A percentile compares a stretch with the other conserved stretches of the same genome.
These are phyloP conservation scores for Ctenopoma kingsleyae DNA, from an alignment of 2,797 vertebrate species.

Conservation along the genomic window DNA sequence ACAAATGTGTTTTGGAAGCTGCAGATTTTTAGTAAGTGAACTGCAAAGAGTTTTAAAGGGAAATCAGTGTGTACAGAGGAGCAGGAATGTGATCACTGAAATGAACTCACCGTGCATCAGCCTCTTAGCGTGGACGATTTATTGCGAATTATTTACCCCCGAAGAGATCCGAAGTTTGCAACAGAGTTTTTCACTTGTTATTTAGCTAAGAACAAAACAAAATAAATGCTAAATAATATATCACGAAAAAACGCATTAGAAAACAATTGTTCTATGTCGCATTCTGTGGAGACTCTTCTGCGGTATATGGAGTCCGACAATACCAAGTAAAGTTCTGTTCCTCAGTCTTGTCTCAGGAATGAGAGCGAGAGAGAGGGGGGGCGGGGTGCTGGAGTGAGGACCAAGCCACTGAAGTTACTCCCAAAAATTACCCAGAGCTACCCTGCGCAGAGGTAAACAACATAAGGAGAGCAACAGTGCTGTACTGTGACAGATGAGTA, in stretches of 20 bases:
- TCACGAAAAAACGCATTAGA: not conserved
- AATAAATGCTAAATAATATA: not conserved
- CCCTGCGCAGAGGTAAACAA: slow-evolving; percentile 44
- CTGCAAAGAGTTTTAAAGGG: not conserved
- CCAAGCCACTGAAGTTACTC: slow-evolving; percentile 47
- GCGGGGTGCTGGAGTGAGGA: slow-evolving; percentile 15
- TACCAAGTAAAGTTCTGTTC: slow-evolving; percentile 15
- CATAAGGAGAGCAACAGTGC: not conserved
- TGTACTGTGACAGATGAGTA: not conserved
- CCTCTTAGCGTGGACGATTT: slow-evolving; percentile 19
- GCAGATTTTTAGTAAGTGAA: not conserved
- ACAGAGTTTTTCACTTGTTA: slow-evolving; percentile 12
- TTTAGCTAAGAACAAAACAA: slow-evolving; percentile 5
- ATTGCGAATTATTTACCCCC: slow-evolving; percentile 13
- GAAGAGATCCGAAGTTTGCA: slow-evolving; percentile 37
- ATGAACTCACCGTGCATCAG: slow-evolving; percentile 57
- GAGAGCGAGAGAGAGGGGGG: slow-evolving; percentile 7
- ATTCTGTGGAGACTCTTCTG: slow-evolving; percentile 6
- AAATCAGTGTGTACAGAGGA: not conserved
- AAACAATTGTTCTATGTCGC: not conserved
- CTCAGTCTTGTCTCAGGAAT: slow-evolving; percentile 56
- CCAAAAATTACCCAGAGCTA: slow-evolving; percentile 42
- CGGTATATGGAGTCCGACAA: not conserved
- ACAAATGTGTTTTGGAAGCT: not conserved
- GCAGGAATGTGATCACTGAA: not conserved